Conservation (phyloP, 2,888 invertebrate species). For the Dicyrtoma fusca region DNA sequence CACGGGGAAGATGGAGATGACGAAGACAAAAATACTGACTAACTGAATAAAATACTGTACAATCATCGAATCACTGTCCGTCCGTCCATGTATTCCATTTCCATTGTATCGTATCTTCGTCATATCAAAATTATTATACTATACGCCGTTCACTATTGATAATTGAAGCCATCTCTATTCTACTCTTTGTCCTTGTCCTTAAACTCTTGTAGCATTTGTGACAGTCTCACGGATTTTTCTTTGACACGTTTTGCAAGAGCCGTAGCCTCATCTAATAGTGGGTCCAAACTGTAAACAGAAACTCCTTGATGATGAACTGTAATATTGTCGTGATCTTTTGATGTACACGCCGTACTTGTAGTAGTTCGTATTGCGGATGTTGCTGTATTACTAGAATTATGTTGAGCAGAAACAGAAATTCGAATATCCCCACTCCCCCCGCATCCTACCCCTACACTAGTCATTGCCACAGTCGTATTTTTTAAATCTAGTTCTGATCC, state of each 20-base stretch:
- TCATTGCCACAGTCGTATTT: conserved; percentile 11
- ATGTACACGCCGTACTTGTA: not conserved
- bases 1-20: no score
- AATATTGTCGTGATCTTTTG: conserved; percentile 10
- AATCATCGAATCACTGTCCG: not conserved
- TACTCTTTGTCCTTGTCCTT: not conserved
- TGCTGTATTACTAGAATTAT: not conserved
- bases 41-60: no score
- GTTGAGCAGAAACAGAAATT: not conserved
- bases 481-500: conserved; percentile 42
- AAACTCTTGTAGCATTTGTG: conserved; percentile 46
- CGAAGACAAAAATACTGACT: no score
- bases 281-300: conserved; percentile 39
- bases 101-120: not conserved
- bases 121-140: no score
- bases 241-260: conserved; percentile 47
- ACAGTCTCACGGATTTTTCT: conserved; percentile 49
- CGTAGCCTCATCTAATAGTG: conserved; percentile 49
- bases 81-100: no score
- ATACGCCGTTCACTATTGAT: no score
- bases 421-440: not conserved
- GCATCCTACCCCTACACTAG: not conserved
- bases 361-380: not conserved
- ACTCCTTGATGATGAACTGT: no score
- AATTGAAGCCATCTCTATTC: not conserved